These are phyloP conservation scores for Henricia sp. DNA, from an alignment of 53 echinoderm and acorn worm species.

Conservation along the genomic window DNA sequence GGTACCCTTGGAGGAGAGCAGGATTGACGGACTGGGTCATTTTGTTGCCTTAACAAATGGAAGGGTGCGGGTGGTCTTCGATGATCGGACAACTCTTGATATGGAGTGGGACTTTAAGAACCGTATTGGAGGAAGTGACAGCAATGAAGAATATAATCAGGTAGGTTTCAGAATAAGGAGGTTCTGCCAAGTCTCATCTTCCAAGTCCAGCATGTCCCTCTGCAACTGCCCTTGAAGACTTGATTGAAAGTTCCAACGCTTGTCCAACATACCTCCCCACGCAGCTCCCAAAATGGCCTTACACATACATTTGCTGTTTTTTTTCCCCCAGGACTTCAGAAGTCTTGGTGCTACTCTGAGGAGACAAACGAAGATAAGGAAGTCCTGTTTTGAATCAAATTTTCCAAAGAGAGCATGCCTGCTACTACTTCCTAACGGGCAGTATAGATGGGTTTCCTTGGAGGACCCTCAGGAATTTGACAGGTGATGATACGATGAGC, in stretches of 20 bases:
- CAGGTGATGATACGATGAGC: neutral
- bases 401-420: constrained; percentile 36
- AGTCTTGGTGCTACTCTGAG: neutral
- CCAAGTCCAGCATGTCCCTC: no score
- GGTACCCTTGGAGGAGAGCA: constrained; percentile 56
- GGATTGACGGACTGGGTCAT: constrained; percentile 54
- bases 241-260: no score
- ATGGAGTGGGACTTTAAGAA: constrained; percentile 39
- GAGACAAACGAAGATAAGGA: neutral
- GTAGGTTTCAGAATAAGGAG: no score
- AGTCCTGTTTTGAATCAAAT: constrained; percentile 13
- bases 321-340: neutral
- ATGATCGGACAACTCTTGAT: constrained; percentile 65
- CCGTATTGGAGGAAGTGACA: neutral
- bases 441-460: constrained; percentile 13
- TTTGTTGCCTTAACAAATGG: constrained; percentile 69
- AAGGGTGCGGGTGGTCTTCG: constrained; percentile 57
- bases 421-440: constrained; percentile 54
- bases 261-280: no score
- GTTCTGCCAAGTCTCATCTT: no score
- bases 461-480: constrained; percentile 24
- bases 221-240: no score
- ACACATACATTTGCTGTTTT: neutral
- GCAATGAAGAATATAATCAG: neutral
- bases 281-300: no score